Conservation (phyloP, 2,888 invertebrate species). For the Agrochola macilenta region DNA sequence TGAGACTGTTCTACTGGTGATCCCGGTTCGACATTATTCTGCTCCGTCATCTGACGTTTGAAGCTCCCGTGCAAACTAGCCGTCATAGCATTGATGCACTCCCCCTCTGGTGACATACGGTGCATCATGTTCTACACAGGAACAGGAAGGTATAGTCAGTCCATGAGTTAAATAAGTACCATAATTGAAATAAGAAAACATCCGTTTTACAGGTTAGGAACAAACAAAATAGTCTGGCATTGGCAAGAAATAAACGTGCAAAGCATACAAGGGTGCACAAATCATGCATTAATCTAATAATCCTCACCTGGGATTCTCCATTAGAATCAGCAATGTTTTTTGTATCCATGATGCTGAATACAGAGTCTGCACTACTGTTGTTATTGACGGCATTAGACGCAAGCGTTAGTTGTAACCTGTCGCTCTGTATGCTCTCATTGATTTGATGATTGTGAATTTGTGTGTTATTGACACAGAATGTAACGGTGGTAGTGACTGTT, state of each 20-base stretch:
- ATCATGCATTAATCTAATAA: constrained; percentile 72
- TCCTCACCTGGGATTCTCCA: constrained; percentile 86
- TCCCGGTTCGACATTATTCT: constrained; percentile 81
- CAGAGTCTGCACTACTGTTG: constrained; percentile 82
- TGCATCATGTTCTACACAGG: constrained; percentile 92
- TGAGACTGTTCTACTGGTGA: constrained; percentile 87
- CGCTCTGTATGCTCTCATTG: constrained; percentile 87
- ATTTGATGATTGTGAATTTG: constrained; percentile 89
- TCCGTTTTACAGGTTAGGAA: constrained; percentile 70
- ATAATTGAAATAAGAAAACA: constrained; percentile 63
- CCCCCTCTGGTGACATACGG: constrained; percentile 93
- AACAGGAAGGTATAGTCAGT: constrained; percentile 82
- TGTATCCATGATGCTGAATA: constrained; percentile 82
- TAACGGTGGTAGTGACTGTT: constrained; percentile 96
- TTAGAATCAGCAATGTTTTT: constrained; percentile 82
- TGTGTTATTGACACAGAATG: constrained; percentile 93
- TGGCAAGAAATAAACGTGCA: constrained; percentile 62
- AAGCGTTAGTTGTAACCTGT: constrained; percentile 89
- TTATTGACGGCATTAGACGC: constrained; percentile 88
- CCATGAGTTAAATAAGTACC: constrained; percentile 60
- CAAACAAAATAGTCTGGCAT: constrained; percentile 63
- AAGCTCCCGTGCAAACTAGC: constrained; percentile 92
- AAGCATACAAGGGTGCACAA: constrained; percentile 71
- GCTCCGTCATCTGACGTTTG: constrained; percentile 90
- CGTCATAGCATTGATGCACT: constrained; percentile 91